Evolutionary conservation across 2,888 invertebrate species (phyloP), one percentile per base, ranked within the genome.

Genomic region (Ceriagrion tenellum): DNA sequence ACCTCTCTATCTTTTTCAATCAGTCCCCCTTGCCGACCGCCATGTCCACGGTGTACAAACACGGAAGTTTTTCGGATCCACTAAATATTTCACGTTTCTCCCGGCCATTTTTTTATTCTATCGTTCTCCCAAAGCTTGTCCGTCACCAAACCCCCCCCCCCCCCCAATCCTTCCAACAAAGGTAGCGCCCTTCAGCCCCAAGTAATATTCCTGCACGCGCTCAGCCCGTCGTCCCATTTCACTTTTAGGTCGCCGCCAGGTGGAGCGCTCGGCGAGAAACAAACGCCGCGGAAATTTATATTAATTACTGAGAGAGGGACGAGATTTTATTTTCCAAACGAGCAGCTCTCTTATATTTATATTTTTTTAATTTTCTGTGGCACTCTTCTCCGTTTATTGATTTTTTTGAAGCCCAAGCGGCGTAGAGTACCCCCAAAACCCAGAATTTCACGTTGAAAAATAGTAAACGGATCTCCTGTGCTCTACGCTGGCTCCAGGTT

Each of bases 231-330:
- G 30, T 81, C 81, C 35, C 35, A 26, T 81, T 81, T 81, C 26
- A 81, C 20, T 81, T 2, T 30, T 35, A 35, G 81, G 81, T 13
- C 35, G 26, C 69, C 69, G n/a, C n/a, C n/a, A 69, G 20, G 69
- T 26, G n/a, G n/a, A n/a, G 47, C 47, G 47, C 1, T 16, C 20
- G 81, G 35, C 3, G 30, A 18, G 35, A 35, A 35, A 35, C 35
- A 35, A 81, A 81, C 74, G 74, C 74, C 30, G 35, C n/a, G 30
- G 35, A 81, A 81, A 81, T 81, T 81, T 30, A 81, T 81, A 81
- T 35, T 81, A 81, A 81, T 35, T 35, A 81, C 35, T 6, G 59
- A 59, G 59, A 2, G 35, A 35, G 81, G 35, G 30, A 3, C 30
- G 18, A 69, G n/a, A 26, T 69, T 69, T 69, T 69, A 69, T 69